A percentile compares a stretch with the other conserved stretches of the same genome.
Evolutionary conservation across 2,113 vertebrate species (phyloP).

Genomic region (Tauraco erythrolophus): DNA sequence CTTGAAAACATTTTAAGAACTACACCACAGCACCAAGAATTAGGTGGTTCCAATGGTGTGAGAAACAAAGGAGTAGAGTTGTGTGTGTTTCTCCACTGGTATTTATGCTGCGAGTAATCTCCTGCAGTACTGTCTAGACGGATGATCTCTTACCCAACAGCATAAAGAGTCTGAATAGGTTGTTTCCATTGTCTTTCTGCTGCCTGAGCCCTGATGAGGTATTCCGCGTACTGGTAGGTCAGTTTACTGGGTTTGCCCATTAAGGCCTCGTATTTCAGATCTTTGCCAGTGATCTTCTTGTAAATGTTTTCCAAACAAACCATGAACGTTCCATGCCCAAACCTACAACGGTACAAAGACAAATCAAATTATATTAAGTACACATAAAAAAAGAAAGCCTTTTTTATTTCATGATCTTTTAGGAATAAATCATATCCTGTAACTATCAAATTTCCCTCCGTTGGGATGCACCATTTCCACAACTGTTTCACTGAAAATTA

Average conservation of each 20-base stretch:
- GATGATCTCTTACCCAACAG: slow-evolving; percentile 80
- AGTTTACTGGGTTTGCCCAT: slow-evolving; percentile 89
- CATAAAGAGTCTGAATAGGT: slow-evolving; percentile 83
- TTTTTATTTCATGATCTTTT: neutral
- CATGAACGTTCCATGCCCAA: slow-evolving; percentile 90
- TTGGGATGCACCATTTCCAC: neutral
- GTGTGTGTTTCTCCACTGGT: neutral
- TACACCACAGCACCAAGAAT: accelerated
- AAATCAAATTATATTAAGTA: neutral
- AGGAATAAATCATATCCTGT: neutral
- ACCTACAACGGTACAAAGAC: slow-evolving; percentile 55
- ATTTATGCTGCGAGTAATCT: neutral
- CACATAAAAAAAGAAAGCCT: neutral
- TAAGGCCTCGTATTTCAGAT: slow-evolving; percentile 84
- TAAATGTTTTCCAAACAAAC: slow-evolving; percentile 90
- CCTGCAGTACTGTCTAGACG: neutral
- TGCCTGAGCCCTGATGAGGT: slow-evolving; percentile 85
- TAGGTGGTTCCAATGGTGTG: accelerated
- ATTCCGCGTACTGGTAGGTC: slow-evolving; percentile 88
- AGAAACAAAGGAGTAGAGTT: neutral
- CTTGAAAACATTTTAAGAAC: neutral
- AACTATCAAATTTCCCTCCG: neutral
- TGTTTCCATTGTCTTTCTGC: slow-evolving; percentile 71
- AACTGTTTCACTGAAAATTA: neutral
- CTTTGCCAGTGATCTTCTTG: slow-evolving; percentile 88